Evolutionary conservation across 2,113 vertebrate genomes (phyloP).

Genomic region (Chionis minor): DNA sequence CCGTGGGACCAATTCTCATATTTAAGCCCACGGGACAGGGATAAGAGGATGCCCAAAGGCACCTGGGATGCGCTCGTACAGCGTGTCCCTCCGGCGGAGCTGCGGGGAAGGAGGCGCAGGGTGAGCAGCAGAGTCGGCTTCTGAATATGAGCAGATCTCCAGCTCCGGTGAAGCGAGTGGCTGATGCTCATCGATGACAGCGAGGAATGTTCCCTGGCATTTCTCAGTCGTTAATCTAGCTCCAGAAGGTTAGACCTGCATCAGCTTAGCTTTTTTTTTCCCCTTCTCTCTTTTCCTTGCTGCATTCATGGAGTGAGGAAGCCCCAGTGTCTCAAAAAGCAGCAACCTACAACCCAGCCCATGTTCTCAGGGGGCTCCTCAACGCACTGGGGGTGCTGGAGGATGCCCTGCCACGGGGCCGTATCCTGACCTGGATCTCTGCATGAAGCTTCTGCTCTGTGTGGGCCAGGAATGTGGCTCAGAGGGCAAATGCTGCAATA

Average conservation of each 20-base stretch:
- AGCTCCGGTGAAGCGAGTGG: not conserved
- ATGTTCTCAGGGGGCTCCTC: not conserved
- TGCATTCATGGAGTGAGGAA: not conserved
- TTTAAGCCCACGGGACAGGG: too few relatives aligned
- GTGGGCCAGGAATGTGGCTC: conserved; percentile 15
- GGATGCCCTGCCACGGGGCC: not conserved
- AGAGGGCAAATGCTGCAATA: not conserved
- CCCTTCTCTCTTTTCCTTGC: not conserved
- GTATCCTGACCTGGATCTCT: not conserved
- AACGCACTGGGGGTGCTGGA: not conserved
- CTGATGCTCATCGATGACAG: not conserved
- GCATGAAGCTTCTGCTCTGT: not conserved
- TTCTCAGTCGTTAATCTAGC: not conserved
- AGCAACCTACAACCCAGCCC: not conserved
- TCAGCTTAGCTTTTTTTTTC: not conserved
- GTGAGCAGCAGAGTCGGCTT: too few relatives aligned
- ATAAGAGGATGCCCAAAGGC: too few relatives aligned
- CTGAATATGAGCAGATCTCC: not conserved
- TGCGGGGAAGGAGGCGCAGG: too few relatives aligned
- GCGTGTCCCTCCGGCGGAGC: too few relatives aligned
- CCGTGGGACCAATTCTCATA: too few relatives aligned
- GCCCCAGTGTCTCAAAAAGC: not conserved
- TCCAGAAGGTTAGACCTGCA: not conserved
- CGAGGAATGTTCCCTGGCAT: conserved; percentile 5
- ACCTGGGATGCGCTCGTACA: too few relatives aligned